Percentiles rank a stretch among this genome's conserved stretches.
phyloP scores from a whole-genome alignment of 2,888 invertebrate species.

The Drosophila vallismaia region DNA sequence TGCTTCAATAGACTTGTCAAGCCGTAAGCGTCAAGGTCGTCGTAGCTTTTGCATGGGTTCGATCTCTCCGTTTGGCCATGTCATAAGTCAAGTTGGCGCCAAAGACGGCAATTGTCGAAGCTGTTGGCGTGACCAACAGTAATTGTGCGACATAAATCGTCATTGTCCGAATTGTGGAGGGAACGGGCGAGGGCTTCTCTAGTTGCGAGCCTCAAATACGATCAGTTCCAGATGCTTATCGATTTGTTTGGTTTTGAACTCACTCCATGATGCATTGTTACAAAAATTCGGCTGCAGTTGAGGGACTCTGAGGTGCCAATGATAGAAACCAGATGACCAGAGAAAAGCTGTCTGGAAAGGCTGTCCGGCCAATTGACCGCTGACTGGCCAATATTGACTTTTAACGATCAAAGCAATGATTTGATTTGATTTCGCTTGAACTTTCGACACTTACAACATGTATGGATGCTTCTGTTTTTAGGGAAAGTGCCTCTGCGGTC shows the following conservation, averaged over 20 bases:
- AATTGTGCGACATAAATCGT: constrained; percentile 52
- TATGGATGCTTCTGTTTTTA: constrained; percentile 41
- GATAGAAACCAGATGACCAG: constrained; percentile 69
- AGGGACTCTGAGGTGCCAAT: constrained; percentile 57
- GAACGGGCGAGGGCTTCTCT: not conserved
- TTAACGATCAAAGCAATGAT: constrained; percentile 51
- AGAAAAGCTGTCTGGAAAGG: constrained; percentile 14
- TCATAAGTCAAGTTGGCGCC: constrained; percentile 57
- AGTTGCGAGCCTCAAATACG: constrained; percentile 4
- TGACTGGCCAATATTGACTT: constrained; percentile 16
- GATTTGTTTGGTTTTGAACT: constrained; percentile 14
- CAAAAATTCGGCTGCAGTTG: constrained; percentile 19
- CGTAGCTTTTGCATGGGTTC: constrained; percentile 1
- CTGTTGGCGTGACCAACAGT: constrained; percentile 61
- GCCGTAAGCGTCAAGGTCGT: constrained; percentile 23
- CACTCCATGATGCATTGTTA: not conserved
- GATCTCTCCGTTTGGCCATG: constrained; percentile 38
- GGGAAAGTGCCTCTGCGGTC: constrained; percentile 90
- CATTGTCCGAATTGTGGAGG: not conserved
- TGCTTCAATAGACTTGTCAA: constrained; percentile 30
- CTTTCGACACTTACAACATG: constrained; percentile 19
- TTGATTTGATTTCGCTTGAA: constrained; percentile 42
- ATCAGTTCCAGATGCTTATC: constrained; percentile 11
- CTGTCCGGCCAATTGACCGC: constrained; percentile 38
- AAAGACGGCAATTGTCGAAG: constrained; percentile 41